A percentile compares a stretch with the other conserved stretches of the same genome.
Conservation (phyloP, 2,113 vertebrate genomes). For the Helogale parvula region DNA sequence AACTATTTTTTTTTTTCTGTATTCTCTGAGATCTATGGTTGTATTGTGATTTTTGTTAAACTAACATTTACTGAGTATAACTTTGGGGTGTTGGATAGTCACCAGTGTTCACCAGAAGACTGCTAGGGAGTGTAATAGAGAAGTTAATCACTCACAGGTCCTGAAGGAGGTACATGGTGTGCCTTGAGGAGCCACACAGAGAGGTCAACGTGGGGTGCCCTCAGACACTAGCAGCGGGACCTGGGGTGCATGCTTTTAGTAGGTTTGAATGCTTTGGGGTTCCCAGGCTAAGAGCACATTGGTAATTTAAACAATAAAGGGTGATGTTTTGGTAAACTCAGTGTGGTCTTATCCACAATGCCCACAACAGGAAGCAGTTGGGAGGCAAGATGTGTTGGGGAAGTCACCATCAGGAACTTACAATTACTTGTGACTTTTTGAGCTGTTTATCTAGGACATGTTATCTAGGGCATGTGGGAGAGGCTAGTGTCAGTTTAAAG, state of each 20-base stretch:
- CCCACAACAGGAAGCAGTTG: neutral
- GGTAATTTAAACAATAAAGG: neutral
- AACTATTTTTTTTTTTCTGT: neutral
- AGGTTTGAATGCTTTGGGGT: neutral
- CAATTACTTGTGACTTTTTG: neutral
- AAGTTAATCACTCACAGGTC: neutral
- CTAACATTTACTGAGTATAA: neutral
- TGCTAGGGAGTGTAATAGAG: neutral
- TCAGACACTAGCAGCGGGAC: neutral
- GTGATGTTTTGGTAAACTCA: neutral
- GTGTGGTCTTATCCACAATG: neutral
- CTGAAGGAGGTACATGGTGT: neutral
- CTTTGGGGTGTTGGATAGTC: neutral
- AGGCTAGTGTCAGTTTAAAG: neutral
- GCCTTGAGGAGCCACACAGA: neutral
- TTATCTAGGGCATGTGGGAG: no score
- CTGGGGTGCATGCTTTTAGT: neutral
- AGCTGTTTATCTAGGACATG: neutral
- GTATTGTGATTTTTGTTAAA: neutral
- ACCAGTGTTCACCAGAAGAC: neutral
- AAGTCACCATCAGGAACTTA: neutral
- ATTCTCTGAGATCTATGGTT: neutral
- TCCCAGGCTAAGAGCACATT: neutral
- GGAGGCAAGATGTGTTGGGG: no score
- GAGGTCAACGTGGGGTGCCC: neutral